phyloP scores from a whole-genome alignment of 2,113 vertebrate species.

The Anser brachyrhynchus region DNA sequence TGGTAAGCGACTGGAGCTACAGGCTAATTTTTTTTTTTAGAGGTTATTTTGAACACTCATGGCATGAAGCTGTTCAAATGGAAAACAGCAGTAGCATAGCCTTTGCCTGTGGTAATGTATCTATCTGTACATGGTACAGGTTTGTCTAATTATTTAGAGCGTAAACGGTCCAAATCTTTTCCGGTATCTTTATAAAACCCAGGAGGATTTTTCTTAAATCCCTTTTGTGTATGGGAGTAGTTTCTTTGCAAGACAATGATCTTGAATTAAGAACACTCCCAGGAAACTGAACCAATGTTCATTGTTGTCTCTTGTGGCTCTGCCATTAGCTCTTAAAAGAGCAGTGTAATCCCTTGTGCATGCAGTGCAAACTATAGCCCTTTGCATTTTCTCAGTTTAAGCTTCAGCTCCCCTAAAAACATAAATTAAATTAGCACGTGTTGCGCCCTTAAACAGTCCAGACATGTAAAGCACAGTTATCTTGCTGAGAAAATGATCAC shows the following conservation, averaged over 20 bases:
- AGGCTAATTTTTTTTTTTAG: background rate
- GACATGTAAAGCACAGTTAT: constrained; percentile 50
- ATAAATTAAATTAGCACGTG: constrained; percentile 50
- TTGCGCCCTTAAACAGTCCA: constrained; percentile 19
- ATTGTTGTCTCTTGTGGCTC: background rate
- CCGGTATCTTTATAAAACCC: background rate
- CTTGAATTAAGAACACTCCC: background rate
- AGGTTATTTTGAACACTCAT: background rate
- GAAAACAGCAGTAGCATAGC: background rate
- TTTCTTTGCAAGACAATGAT: background rate
- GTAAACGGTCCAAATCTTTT: background rate
- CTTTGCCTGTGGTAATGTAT: background rate
- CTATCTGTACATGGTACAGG: background rate
- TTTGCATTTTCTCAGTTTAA: constrained; percentile 5
- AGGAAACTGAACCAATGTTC: background rate
- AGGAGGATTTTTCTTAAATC: background rate
- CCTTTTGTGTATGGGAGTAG: background rate
- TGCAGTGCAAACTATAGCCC: background rate
- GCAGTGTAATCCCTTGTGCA: background rate
- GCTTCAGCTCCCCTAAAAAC: background rate
- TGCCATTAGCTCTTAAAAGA: background rate
- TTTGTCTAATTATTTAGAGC: background rate
- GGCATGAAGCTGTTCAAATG: background rate
- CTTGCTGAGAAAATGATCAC: constrained; percentile 54
- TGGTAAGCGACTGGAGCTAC: background rate